Percentiles rank a stretch among this genome's conserved stretches.
Conservation (phyloP, 2,888 invertebrate species). For the Crematogaster levior region DNA sequence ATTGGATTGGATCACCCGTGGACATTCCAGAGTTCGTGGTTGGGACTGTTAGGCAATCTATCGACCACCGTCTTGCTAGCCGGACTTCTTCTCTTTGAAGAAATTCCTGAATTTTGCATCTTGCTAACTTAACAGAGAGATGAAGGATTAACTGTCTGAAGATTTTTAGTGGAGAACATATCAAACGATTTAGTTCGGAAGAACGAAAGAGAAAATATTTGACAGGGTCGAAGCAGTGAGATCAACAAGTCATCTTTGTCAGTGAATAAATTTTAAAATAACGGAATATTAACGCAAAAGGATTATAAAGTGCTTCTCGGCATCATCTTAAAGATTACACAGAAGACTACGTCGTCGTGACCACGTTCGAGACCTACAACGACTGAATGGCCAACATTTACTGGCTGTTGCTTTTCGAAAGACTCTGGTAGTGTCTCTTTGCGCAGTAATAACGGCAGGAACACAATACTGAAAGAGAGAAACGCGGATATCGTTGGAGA, state of each 20-base stretch:
- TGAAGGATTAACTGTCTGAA: neutral
- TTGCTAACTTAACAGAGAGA: neutral
- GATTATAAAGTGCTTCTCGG: neutral
- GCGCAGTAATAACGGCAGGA: neutral
- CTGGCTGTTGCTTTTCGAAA: conserved; percentile 81
- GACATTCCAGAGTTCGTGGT: conserved; percentile 67
- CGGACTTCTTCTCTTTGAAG: conserved; percentile 1
- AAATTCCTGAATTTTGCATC: neutral
- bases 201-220: neutral
- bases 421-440: conserved; percentile 63
- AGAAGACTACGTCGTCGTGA: neutral
- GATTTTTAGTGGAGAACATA: neutral
- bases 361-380: neutral
- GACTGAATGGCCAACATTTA: conserved; percentile 80
- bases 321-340: neutral
- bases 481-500: neutral
- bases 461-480: neutral
- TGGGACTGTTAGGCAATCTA: conserved; percentile 21
- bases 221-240: neutral
- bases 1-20: conserved; percentile 71
- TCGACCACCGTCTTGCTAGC: conserved; percentile 27
- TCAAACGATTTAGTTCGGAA: neutral
- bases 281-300: neutral
- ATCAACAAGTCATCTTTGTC: neutral
- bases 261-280: neutral